These are phyloP conservation scores for Samia ricini DNA, from an alignment of 1,140 invertebrate genomes.

Conservation along the genomic window DNA sequence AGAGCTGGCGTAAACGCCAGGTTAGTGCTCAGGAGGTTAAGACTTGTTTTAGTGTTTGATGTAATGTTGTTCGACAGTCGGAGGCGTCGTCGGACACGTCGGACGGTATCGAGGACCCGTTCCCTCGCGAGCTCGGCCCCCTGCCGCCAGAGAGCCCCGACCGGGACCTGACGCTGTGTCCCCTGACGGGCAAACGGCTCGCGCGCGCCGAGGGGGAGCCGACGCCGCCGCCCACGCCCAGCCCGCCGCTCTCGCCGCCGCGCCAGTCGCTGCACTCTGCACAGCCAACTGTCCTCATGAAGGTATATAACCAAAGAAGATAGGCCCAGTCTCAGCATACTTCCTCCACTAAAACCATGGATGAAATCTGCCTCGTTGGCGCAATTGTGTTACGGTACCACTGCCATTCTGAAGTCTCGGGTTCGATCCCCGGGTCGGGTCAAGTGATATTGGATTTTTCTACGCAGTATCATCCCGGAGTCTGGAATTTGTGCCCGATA, in stretches of 20 bases:
- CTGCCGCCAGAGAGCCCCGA: constrained; percentile 82
- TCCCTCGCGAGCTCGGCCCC: constrained; percentile 78
- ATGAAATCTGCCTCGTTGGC: no score
- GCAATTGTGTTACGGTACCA: no score
- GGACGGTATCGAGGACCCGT: constrained; percentile 79
- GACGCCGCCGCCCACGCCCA: constrained; percentile 71
- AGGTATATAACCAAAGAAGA: constrained; percentile 38
- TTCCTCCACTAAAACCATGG: no score
- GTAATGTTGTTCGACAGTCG: constrained; percentile 40
- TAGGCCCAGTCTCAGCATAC: not conserved
- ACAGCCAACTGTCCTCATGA: constrained; percentile 57
- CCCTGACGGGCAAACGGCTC: constrained; percentile 83
- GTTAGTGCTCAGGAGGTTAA: no score
- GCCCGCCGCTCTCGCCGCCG: constrained; percentile 51
- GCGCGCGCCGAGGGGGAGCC: constrained; percentile 83
- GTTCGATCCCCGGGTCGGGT: no score
- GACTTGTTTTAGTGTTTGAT: no score
- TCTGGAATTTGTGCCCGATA: no score
- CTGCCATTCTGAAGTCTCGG: no score
- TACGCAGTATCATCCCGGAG: no score
- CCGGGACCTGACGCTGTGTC: constrained; percentile 83
- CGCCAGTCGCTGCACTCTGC: constrained; percentile 34
- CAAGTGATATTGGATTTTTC: no score
- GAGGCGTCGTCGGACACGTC: constrained; percentile 77
- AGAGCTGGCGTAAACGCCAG: no score